Base-by-base conservation (phyloP, 2,888 invertebrate species). In the Ophraella communa region DNA sequence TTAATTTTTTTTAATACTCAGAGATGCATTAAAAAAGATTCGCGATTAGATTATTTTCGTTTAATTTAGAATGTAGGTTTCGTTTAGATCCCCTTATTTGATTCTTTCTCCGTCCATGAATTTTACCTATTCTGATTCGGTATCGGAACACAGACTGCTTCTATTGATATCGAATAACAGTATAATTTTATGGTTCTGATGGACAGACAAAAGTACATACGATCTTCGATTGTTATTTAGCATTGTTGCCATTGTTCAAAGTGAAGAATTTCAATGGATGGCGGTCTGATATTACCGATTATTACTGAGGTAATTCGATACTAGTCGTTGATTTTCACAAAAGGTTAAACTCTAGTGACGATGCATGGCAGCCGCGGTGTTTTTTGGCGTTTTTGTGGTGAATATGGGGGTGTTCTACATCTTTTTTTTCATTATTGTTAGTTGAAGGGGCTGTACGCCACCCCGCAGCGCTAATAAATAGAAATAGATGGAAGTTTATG, bases 281-380 rank as follows among this genome's bases (percentile, higher is more conserved):
- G 71, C 66, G 71, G 71, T 69, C 67, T 69, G 69, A 71, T 66
- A 71, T 69, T 69, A 69, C 68, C 66, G 67, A 65, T 61, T 65
- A 61, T 65, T 65, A 60, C 59, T 20, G 45, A 55, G 52, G 66
- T 66, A 66, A 66, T 62, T 62, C 42, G 66, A 66, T 66, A 66
- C 42, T 42, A 49, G 54, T 56, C 27, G 44, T 56, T 27, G 55
- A 55, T 55, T 60, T 44, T 55, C 52, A 52, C 51, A 49, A 61
- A 60, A 60, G 39, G 60, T 56, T 55, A 51, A 61, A 65, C 45
- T 52, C 52, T 61, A 60, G 60, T 56, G 51, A 35, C 49, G 35
- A 54, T 24, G 55, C 59, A 58, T 49, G 56, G 44, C 56, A 23
- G 44, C 21, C 47, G 20, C 14, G 23, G 21, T 21, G 14, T 49